Evolutionary conservation across 2,113 vertebrate species (phyloP), one percentile per base, ranked within the genome.

Genomic region (Gobius niger): DNA sequence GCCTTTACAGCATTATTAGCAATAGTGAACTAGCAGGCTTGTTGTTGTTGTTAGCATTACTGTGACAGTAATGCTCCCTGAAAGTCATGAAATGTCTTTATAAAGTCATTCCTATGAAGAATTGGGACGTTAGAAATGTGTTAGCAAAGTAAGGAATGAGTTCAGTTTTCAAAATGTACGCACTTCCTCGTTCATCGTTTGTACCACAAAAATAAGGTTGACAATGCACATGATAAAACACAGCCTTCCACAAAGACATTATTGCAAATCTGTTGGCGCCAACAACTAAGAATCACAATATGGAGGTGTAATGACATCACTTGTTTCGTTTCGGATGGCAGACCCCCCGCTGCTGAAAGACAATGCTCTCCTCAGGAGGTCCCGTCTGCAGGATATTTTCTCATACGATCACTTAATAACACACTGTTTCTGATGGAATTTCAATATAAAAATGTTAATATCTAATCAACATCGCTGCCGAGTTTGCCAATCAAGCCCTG

Each of bases 281-380:
- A 82, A 88, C 86, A 77, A 91, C 82, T 82, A 80, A 91, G 87
- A 91, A 92, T 86, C 89, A 90, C 80, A 85, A 86, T 90, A 91
- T 83, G 81, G 88, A 92, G 83, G 88, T 90, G 79, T 94, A 94
- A 94, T 93, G 91, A 91, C 93, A 91, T 94, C 93, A 92, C 92
- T 94, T 94, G 88, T 91, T 90, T 92, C 92, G 74, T 76, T 78
- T 56, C 81, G 91, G 91, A 88, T 89, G 91, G 90, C 84, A 77
- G 82, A 64, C 71, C 54, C 82, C 92, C 89, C 82, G 90, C 91
- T 92, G 93, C 90, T 91, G 91, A 90, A 89, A 89, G 84, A 91
- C 85, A 89, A 88, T 93, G 86, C 88, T 84, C 90, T 87, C 90
- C 81, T 82, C 86, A 63, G 79, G 82, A 9, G 81, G 83, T 81